Evolutionary conservation across 2,888 invertebrate species (phyloP).

Genomic region (Selenia dentaria): DNA sequence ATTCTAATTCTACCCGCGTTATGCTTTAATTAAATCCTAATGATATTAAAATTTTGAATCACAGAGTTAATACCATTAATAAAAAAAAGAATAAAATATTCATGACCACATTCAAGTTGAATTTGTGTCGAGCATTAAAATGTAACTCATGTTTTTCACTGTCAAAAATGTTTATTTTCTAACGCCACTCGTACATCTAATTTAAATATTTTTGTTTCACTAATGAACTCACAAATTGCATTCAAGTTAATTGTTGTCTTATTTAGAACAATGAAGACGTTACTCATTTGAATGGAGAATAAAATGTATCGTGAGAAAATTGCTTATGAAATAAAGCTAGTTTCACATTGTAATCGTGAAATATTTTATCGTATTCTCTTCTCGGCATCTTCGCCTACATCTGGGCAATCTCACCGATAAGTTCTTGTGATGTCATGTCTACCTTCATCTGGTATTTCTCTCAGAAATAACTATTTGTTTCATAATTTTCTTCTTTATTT

Average conservation of each 20-base stretch:
- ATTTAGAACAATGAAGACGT: conserved; percentile 66
- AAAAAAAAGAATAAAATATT: conserved; percentile 6
- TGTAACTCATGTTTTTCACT: conserved; percentile 17
- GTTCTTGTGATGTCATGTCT: no score
- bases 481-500: no score
- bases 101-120: conserved; percentile 4
- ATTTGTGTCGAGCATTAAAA: conserved; percentile 14
- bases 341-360: neutral
- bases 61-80: neutral
- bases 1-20: no score
- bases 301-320: conserved; percentile 72
- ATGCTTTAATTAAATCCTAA: neutral
- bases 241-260: conserved; percentile 42
- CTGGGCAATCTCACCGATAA: no score
- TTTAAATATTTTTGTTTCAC: conserved; percentile 35
- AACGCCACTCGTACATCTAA: conserved; percentile 23
- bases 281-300: conserved; percentile 53
- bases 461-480: no score
- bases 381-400: no score
- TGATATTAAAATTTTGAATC: conserved; percentile 1
- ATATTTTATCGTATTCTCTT: no score
- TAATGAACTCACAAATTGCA: conserved; percentile 39
- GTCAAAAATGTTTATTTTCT: conserved; percentile 28
- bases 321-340: conserved; percentile 34
- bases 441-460: no score